Percentiles rank a stretch among this genome's conserved stretches.
Conservation (phyloP, 2,113 vertebrate species). For the Lanius ludovicianus region DNA sequence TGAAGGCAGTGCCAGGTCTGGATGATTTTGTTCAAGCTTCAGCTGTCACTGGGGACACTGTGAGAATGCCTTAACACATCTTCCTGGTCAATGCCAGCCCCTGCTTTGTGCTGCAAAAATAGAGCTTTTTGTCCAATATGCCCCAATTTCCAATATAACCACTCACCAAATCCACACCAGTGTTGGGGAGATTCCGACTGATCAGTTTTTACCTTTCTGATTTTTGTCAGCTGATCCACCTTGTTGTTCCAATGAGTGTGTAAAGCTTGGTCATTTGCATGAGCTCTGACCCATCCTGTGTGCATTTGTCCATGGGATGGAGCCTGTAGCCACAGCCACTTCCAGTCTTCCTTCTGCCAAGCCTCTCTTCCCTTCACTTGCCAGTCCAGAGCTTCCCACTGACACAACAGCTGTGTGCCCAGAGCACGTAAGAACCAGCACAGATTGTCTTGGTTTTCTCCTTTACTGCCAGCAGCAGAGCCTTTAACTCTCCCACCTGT, state of each 20-base stretch:
- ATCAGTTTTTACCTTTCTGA: not conserved
- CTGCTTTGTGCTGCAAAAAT: not conserved
- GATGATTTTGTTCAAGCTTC: not conserved
- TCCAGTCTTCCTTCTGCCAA: not conserved
- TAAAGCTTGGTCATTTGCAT: too few relatives aligned
- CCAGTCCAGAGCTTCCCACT: rapidly evolving
- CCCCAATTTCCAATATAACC: too few relatives aligned
- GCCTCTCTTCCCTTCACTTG: not conserved
- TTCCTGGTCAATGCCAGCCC: not conserved
- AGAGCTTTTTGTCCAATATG: not conserved
- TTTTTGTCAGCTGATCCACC: not conserved
- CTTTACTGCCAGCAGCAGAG: not conserved
- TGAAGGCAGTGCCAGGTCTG: not conserved
- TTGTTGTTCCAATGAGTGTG: too few relatives aligned
- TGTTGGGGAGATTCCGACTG: not conserved
- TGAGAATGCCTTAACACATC: not conserved
- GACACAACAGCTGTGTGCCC: not conserved
- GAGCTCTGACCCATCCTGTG: not conserved
- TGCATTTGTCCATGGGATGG: not conserved
- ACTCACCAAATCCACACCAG: not conserved
- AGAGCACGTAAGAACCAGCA: rapidly evolving
- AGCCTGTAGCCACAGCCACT: not conserved
- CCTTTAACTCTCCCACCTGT: not conserved
- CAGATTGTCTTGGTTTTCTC: not conserved
- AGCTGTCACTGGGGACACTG: not conserved